phyloP scores from a whole-genome alignment of 2,888 invertebrate species.

The Galerucella nymphaeae region DNA sequence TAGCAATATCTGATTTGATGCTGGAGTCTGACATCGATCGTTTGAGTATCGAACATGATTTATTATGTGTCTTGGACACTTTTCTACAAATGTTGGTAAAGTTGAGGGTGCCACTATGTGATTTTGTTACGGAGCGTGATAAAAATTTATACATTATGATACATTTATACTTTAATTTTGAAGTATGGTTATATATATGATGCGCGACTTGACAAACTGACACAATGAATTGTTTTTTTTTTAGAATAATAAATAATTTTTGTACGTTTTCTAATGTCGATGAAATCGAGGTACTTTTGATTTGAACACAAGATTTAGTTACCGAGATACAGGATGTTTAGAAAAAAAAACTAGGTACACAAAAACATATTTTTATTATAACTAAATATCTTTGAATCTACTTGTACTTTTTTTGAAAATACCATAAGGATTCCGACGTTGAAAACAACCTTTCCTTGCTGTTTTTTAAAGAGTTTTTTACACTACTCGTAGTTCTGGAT shows the following conservation, averaged over 20 bases:
- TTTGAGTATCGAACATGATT: slow-evolving; percentile 13
- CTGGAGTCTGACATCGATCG: background rate
- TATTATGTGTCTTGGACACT: slow-evolving; percentile 28
- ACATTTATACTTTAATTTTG: slow-evolving; percentile 49
- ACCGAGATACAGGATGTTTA: background rate
- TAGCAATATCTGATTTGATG: background rate
- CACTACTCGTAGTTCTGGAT: background rate
- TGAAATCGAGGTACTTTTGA: background rate
- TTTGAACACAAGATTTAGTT: no score
- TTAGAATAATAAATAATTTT: slow-evolving; percentile 4
- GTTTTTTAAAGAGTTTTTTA: background rate
- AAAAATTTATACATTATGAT: slow-evolving; percentile 49
- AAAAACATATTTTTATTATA: background rate
- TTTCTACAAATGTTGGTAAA: slow-evolving; percentile 43
- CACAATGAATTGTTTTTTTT: slow-evolving; percentile 38
- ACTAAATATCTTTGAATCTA: background rate
- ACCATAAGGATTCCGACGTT: background rate
- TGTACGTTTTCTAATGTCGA: background rate
- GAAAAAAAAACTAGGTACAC: background rate
- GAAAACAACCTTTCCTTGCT: background rate
- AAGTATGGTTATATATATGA: slow-evolving; percentile 44
- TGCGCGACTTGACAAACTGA: slow-evolving; percentile 43
- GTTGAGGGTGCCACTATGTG: slow-evolving; percentile 39
- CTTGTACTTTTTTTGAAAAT: slow-evolving; percentile 32
- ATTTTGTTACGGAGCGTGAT: slow-evolving; percentile 45